Evolutionary conservation across 2,888 invertebrate species (phyloP), one percentile per base, ranked within the genome.

Genomic region (Seladonia tumulorum): DNA sequence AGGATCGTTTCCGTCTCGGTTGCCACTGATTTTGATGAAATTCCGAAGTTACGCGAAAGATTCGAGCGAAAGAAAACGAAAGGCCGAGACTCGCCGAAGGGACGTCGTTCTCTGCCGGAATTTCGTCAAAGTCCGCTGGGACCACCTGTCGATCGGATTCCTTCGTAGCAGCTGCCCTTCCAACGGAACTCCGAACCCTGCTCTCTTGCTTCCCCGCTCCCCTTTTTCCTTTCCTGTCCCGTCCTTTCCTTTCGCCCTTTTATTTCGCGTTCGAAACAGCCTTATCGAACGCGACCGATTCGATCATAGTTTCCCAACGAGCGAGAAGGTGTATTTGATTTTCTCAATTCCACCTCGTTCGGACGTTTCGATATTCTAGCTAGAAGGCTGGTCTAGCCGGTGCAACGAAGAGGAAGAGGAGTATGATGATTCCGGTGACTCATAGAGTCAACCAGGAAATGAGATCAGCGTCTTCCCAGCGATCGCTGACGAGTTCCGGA

Each of bases 11-110:
- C 87, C 87, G 86, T 86, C 78, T 71, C 77, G 81, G 66, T 77
- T 72, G 76, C 81, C 81, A 74, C 87, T 80, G 81, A 83, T 86
- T 86, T 87, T 76, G 87, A 87, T 87, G 87, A 87, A 87, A 82
- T 79, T 81, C 78, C 87, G 49, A 77, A 81, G 81, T 73, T 66
- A 76, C 45, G 81, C 86, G 86, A 82, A 68, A 63, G 63, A 29
- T 82, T 79, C 72, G 70, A 72, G 70, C 39, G 70, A 22, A 68
- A 63, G 63, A 72, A 66, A 47, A 25, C 4, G 16, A 66, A 66
- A 35, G 53, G 7, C 66, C 18, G 14, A 66, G 16, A n/a, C 39
- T 22, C n/a, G 45, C 18, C 22, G 68, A 25, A 39, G 39, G 14
- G 8, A 8, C 49, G 53, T 5, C 22, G 39, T 63, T 83, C 47